Evolutionary conservation across 2,113 vertebrate species (phyloP), one percentile per base, ranked within the genome.

Genomic region (Mustela lutreola): DNA sequence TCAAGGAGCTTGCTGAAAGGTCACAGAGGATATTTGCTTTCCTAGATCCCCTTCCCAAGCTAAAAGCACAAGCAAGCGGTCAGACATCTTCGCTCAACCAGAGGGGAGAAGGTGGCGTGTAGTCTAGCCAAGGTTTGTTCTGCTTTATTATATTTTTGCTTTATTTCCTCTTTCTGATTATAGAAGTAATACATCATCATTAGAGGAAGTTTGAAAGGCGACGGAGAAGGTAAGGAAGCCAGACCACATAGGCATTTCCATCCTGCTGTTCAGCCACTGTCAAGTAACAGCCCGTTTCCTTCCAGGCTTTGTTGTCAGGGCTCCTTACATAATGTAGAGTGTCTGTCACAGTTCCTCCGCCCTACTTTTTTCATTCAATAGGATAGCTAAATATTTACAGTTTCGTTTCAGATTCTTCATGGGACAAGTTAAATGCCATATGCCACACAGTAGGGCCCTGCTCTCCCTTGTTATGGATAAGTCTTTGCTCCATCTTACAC

Each of bases 141-240:
- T 75, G 39, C 48, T 56, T 73, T 92, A 71, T 84, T 95, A 15
- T 36, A 50, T 50, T 92, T 94, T 97, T 62, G 56, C 14, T 62
- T 84, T 70, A 70, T 78, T 94, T 88, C 63, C 76, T 71, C 75
- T 93, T 95, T 85, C n/a, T 82, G 60, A 82, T 97, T 62, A 86
- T 65, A 78, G 67, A 92, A 86, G 65, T 63, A 82, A 89, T 63
- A n/a, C 6, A 76, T 92, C 60, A 63, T 76, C 65, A 81, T 95
- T 92, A 67, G 1, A 81, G 60, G 89, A 92, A 62, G 71, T 65
- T 71, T 73, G 50, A 83, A 88, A 94, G 67, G 42, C 19, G 70
- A 62, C 39, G 86, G 58, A 88, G 92, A 95, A 16, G 42, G 19
- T 63, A 82, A 92, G 21, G 53, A 92, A 96, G 53, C 33, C 89